Percentiles rank a stretch among this genome's conserved stretches.
phyloP scores from a whole-genome alignment of 1,140 invertebrate genomes.

The Pogonognathellus flavescens region DNA sequence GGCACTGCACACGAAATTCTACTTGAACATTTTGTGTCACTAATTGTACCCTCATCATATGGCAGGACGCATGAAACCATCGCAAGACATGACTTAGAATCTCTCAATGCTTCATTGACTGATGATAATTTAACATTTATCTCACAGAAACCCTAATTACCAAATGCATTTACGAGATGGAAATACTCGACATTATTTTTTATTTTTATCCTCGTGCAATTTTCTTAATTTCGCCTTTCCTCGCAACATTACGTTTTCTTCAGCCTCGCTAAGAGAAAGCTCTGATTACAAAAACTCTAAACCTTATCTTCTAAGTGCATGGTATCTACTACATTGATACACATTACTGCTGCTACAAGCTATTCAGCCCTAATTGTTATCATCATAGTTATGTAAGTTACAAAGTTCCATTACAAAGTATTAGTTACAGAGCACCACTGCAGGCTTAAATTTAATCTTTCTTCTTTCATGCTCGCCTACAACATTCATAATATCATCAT shows the following conservation, averaged over 20 bases:
- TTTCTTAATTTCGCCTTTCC: constrained; percentile 17
- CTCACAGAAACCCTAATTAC: constrained; percentile 41
- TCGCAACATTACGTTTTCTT: background rate
- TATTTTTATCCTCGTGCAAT: constrained; percentile 20
- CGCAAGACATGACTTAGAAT: background rate
- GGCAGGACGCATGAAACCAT: background rate
- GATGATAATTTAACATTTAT: constrained; percentile 30
- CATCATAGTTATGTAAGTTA: no score
- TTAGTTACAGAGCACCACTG: background rate
- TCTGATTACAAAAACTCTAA: constrained; percentile 24
- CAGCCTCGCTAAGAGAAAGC: background rate
- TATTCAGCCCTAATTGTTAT: no score
- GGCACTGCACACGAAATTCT: background rate
- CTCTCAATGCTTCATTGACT: constrained; percentile 26
- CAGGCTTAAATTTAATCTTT: constrained; percentile 20
- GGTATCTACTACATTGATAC: no score
- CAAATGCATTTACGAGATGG: constrained; percentile 12
- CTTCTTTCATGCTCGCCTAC: background rate
- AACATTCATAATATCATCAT: constrained; percentile 28
- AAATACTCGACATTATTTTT: constrained; percentile 36
- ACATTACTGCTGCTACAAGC: no score
- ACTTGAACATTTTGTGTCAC: background rate
- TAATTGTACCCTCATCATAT: constrained; percentile 6
- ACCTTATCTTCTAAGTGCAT: no score
- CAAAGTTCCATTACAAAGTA: no score